phyloP scores from a whole-genome alignment of 2,113 vertebrate genomes.

The Indri indri region DNA sequence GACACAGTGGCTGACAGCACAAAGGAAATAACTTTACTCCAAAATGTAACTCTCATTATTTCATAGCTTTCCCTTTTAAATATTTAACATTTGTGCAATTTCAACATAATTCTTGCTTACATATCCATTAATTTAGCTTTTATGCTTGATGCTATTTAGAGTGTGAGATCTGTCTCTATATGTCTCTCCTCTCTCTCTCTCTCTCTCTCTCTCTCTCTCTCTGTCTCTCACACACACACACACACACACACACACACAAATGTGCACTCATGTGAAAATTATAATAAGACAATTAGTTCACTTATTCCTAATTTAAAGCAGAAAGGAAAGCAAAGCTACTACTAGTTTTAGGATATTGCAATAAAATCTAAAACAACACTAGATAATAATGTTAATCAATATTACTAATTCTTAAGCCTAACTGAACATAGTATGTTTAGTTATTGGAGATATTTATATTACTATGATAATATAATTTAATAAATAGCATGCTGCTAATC shows the following conservation, averaged over 20 bases:
- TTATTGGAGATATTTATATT: background rate
- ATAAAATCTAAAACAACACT: background rate
- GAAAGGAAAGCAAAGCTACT: background rate
- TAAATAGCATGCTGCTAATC: background rate
- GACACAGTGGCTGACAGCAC: background rate
- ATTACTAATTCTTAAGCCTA: background rate
- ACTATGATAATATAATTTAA: background rate
- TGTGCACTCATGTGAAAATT: background rate
- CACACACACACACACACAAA: background rate
- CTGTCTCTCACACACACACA: too few relatives aligned
- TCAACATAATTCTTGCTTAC: background rate
- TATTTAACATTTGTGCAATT: background rate
- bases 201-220: background rate
- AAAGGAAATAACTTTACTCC: background rate
- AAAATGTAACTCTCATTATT: background rate
- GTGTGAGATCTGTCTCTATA: background rate
- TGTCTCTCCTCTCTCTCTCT: background rate
- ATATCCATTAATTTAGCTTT: background rate
- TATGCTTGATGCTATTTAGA: background rate
- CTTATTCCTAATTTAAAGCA: background rate
- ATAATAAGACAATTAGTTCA: background rate
- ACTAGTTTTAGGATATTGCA: background rate
- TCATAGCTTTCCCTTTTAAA: background rate
- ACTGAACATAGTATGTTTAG: background rate
- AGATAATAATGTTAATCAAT: background rate